A percentile compares a stretch with the other conserved stretches of the same genome.
phyloP scores from a whole-genome alignment of 2,888 invertebrate species.

The Hirtodrosophila cameraria region DNA sequence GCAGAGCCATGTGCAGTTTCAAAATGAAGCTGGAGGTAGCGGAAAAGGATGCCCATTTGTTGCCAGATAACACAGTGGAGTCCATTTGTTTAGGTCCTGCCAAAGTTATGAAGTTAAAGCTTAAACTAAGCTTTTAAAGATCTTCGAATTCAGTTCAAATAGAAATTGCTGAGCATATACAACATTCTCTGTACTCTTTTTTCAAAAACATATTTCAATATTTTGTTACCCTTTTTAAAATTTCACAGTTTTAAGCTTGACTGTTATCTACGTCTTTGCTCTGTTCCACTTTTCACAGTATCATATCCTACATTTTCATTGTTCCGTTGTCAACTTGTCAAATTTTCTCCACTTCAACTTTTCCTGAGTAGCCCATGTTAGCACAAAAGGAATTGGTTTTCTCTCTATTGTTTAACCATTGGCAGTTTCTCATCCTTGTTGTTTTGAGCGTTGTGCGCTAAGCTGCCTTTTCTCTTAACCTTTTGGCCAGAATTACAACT shows the following conservation, averaged over 20 bases:
- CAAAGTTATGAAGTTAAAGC: not conserved
- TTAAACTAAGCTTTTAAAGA: not conserved
- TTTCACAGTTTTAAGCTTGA: too few relatives aligned
- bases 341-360: not conserved
- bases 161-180: too few relatives aligned
- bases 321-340: not conserved
- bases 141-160: too few relatives aligned
- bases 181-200: too few relatives aligned
- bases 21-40: not conserved
- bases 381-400: slow-evolving; percentile 1
- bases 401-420: slow-evolving; percentile 14
- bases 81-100: not conserved
- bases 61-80: not conserved
- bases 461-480: slow-evolving; percentile 15
- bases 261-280: too few relatives aligned
- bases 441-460: not conserved
- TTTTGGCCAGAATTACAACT: slow-evolving; percentile 45
- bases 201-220: too few relatives aligned
- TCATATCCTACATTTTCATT: too few relatives aligned
- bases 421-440: not conserved
- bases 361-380: not conserved
- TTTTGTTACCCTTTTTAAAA: too few relatives aligned
- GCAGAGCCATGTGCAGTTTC: slow-evolving; percentile 54
- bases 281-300: too few relatives aligned
- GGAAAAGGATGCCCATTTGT: not conserved